Evolutionary conservation across 2,797 vertebrate genomes (phyloP), one percentile per base, ranked within the genome.

Genomic region (Sebastes glaucus): DNA sequence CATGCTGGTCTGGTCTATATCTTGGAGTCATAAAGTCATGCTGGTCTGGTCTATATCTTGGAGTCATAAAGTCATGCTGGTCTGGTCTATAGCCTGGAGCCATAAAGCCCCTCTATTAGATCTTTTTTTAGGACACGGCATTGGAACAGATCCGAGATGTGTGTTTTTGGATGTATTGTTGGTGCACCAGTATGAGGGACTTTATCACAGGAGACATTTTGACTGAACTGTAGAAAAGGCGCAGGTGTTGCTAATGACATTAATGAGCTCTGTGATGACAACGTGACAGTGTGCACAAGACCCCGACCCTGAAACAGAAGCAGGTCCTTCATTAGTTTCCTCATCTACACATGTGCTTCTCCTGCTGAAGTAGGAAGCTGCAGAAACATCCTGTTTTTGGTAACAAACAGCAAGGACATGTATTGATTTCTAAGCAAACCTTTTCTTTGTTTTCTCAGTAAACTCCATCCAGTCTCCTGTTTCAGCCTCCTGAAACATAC

Each of bases 11-110:
- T 33, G 32, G 9, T 33, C 32, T 33, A 11, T 33, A 33, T 0
- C 33, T 11, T 33, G 33, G 33, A 35, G 33, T 0, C 33, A 35
- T 0, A 2, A 35, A 11, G 33, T 0, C 35, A 38, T 14, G 35
- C 35, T 38, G 35, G 35, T 14, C 35, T 38, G 35, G 35, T 38
- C 35, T 38, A 38, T 38, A 38, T 0, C 35, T 13, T 38, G 35
- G 35, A 38, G 35, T 0, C 11, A 13, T 1, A 0, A 35, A 35
- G 35, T 0, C 35, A 38, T 38, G 11, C 35, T 38, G 35, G 35
- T 38, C 35, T 13, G 35, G 11, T 13, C 35, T 38, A 38, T 38
- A 38, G 1, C 35, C 0, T 38, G 35, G 35, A 38, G 38, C 5
- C 38, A 16, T 42, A 16, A 42, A 42, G 38, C 13, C 2, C 38